A percentile compares a stretch with the other conserved stretches of the same genome.
phyloP scores from a whole-genome alignment of 35 echinoderm and acorn worm species.

The Ophiothrix spiculata region DNA sequence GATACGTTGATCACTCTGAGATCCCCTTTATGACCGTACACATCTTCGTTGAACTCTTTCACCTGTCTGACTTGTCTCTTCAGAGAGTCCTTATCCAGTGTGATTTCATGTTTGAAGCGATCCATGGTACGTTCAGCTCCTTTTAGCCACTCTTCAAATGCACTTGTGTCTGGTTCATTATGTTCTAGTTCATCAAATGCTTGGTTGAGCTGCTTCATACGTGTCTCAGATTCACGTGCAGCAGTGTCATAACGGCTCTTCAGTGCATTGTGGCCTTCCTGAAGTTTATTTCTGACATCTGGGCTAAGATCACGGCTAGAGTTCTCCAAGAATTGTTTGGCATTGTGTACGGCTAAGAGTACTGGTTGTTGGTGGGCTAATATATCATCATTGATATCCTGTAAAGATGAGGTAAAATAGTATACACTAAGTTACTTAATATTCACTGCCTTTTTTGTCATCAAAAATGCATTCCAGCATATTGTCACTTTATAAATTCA shows the following conservation, averaged over 20 bases:
- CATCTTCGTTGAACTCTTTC: slow-evolving; percentile 79
- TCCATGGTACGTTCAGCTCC: slow-evolving; percentile 63
- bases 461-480: background rate
- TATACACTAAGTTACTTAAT: too few relatives aligned
- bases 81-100: slow-evolving; percentile 57
- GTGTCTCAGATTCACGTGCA: slow-evolving; percentile 50
- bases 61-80: slow-evolving; percentile 73
- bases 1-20: slow-evolving; percentile 73
- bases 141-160: slow-evolving; percentile 87
- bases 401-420: too few relatives aligned
- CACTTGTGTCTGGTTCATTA: slow-evolving; percentile 64
- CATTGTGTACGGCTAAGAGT: slow-evolving; percentile 79
- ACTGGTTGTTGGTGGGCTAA: slow-evolving; percentile 91
- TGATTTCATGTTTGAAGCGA: slow-evolving; percentile 56
- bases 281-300: slow-evolving; percentile 81
- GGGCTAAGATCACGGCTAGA: slow-evolving; percentile 51
- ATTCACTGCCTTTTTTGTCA: background rate
- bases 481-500: too few relatives aligned
- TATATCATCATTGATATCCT: slow-evolving; percentile 89
- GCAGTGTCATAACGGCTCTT: slow-evolving; percentile 64
- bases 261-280: slow-evolving; percentile 57
- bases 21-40: slow-evolving; percentile 83
- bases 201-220: slow-evolving; percentile 55
- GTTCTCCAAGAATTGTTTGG: slow-evolving; percentile 68
- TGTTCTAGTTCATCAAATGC: slow-evolving; percentile 79